Evolutionary conservation across 2,888 invertebrate genomes (phyloP).

Genomic region (Cheilosia scutellata): DNA sequence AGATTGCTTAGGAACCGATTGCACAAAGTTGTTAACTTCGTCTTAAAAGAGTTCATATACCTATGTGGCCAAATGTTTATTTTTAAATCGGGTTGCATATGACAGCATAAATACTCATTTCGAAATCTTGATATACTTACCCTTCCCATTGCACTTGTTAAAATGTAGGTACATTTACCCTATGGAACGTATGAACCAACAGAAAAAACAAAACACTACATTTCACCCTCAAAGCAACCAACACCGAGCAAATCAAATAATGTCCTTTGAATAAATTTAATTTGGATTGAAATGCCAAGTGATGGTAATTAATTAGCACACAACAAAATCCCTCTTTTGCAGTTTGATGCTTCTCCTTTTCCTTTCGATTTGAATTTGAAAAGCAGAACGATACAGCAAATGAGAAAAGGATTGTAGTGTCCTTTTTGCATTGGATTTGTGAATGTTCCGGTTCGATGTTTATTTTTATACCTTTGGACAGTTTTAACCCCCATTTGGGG

Average conservation of each 20-base stretch:
- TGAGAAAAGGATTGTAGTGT: conserved; percentile 23
- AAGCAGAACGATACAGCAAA: conserved; percentile 2
- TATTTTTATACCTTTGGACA: conserved; percentile 14
- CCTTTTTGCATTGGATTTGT: conserved; percentile 14
- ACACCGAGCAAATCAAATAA: conserved; percentile 7
- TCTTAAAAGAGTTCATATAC: too few species aligned
- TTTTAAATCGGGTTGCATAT: too few species aligned
- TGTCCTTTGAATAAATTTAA: conserved; percentile 36
- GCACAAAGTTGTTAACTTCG: too few species aligned
- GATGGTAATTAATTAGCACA: conserved; percentile 53
- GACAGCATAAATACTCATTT: too few species aligned
- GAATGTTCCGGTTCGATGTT: conserved; percentile 37
- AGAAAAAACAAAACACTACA: neutral
- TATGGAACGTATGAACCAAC: too few species aligned
- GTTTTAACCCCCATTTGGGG: neutral
- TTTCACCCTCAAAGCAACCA: neutral
- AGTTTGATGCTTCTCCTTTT: neutral
- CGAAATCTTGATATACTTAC: too few species aligned
- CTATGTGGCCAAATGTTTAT: too few species aligned
- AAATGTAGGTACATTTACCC: too few species aligned
- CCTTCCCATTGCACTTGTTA: too few species aligned
- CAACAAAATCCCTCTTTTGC: neutral
- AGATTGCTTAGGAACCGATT: too few species aligned
- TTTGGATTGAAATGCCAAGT: conserved; percentile 40
- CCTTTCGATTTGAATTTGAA: conserved; percentile 2